A percentile compares a stretch with the other conserved stretches of the same genome.
phyloP scores from a whole-genome alignment of 2,888 invertebrate genomes.

The Hemithea aestivaria region DNA sequence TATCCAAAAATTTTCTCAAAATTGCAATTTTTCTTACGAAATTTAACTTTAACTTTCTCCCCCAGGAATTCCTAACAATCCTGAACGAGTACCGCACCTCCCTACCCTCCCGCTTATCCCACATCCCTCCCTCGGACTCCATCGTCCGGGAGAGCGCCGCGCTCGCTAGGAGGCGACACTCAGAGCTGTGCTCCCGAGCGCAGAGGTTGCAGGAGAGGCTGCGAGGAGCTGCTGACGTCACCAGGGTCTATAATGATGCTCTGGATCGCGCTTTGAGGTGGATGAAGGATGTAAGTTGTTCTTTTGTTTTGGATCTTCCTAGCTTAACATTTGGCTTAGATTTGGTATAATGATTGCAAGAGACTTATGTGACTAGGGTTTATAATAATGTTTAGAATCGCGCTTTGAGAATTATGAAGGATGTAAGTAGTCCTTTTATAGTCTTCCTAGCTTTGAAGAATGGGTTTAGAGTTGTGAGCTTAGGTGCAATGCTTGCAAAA shows the following conservation, averaged over 20 bases:
- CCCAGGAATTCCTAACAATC: conserved; percentile 87
- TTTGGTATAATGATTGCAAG: too few relatives aligned
- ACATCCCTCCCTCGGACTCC: conserved; percentile 85
- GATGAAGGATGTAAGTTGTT: conserved; percentile 85
- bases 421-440: too few relatives aligned
- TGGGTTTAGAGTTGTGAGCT: too few relatives aligned
- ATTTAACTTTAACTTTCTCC: background rate
- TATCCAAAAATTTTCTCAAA: too few relatives aligned
- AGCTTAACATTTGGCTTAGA: too few relatives aligned
- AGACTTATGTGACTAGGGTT: too few relatives aligned
- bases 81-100: conserved; percentile 93
- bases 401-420: too few relatives aligned
- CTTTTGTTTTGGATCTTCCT: too few relatives aligned
- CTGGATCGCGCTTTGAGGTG: conserved; percentile 89
- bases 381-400: too few relatives aligned
- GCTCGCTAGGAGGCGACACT: conserved; percentile 87
- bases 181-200: conserved; percentile 89
- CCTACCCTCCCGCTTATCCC: conserved; percentile 89
- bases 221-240: conserved; percentile 83
- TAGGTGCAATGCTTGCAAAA: too few relatives aligned
- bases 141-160: conserved; percentile 89
- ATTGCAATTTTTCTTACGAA: too few relatives aligned
- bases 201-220: conserved; percentile 90
- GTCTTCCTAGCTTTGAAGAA: too few relatives aligned
- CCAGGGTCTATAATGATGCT: conserved; percentile 85